Conservation (phyloP, 2,888 invertebrate species). For the Resseliella maxima region DNA sequence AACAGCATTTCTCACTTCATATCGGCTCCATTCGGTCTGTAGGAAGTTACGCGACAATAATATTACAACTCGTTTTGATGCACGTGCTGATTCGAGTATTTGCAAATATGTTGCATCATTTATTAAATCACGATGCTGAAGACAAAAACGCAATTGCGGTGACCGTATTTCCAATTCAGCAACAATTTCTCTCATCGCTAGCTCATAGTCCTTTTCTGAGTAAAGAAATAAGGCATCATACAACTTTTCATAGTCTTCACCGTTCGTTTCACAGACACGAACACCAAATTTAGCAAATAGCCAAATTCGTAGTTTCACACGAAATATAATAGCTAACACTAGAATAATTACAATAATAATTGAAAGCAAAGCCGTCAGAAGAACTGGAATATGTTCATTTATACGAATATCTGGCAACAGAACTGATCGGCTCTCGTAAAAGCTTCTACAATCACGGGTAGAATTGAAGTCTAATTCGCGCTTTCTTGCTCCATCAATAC, state of each 20-base stretch:
- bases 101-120: slow-evolving; percentile 73
- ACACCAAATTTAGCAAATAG: slow-evolving; percentile 88
- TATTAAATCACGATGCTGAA: slow-evolving; percentile 88
- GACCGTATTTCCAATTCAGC: slow-evolving; percentile 85
- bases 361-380: slow-evolving; percentile 82
- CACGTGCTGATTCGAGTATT: slow-evolving; percentile 86
- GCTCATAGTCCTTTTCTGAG: slow-evolving; percentile 91
- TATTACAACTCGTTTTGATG: slow-evolving; percentile 86
- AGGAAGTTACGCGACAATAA: slow-evolving; percentile 90
- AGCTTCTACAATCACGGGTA: slow-evolving; percentile 84
- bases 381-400: slow-evolving; percentile 83
- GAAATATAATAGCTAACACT: slow-evolving; percentile 84
- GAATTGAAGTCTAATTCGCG: slow-evolving; percentile 86
- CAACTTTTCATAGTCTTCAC: slow-evolving; percentile 85
- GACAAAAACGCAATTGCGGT: slow-evolving; percentile 77
- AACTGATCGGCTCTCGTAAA: slow-evolving; percentile 80
- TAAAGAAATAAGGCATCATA: slow-evolving; percentile 95
- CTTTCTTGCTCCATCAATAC: slow-evolving; percentile 78
- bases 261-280: slow-evolving; percentile 79
- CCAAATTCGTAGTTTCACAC: slow-evolving; percentile 87
- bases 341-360: slow-evolving; percentile 80
- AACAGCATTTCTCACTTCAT: slow-evolving; percentile 88
- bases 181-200: slow-evolving; percentile 86
- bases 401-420: slow-evolving; percentile 87
- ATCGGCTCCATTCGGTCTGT: slow-evolving; percentile 93